Conservation (phyloP, 64 coral and sea anemone species). For the Pocillopora verrucosa region DNA sequence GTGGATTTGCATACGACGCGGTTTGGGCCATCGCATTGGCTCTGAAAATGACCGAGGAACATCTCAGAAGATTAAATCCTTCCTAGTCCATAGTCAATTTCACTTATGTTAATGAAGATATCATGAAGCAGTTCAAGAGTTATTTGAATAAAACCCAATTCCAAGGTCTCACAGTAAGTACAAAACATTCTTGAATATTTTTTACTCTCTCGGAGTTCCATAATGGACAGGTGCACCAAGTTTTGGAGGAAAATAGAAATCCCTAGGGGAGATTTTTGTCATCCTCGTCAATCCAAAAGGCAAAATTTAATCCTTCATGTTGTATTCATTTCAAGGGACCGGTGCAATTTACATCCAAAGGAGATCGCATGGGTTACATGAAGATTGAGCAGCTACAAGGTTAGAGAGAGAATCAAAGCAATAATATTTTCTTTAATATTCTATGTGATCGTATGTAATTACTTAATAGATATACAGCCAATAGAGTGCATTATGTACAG, state of each 20-base stretch:
- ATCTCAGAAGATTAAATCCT: neutral
- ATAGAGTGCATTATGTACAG: too few relatives aligned
- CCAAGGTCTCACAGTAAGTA: conserved; percentile 69
- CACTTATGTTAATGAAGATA: conserved; percentile 34
- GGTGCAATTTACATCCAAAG: conserved; percentile 49
- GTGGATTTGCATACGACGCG: conserved; percentile 82
- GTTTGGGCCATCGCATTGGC: conserved; percentile 75
- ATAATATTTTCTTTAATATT: neutral
- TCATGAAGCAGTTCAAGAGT: conserved; percentile 29
- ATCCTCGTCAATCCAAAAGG: too few relatives aligned
- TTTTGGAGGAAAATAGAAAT: too few relatives aligned
- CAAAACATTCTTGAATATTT: too few relatives aligned
- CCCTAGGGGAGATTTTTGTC: too few relatives aligned
- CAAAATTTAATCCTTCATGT: neutral
- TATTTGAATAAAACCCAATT: conserved; percentile 48
- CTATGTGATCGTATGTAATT: neutral
- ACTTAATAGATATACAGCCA: neutral
- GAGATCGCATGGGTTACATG: conserved; percentile 67
- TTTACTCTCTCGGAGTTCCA: too few relatives aligned
- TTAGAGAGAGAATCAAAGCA: neutral
- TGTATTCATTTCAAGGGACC: conserved; percentile 50
- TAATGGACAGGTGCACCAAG: too few relatives aligned
- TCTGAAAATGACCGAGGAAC: conserved; percentile 52
- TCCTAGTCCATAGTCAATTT: conserved; percentile 36
- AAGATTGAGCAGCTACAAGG: conserved; percentile 82